Base-by-base conservation (phyloP, 2,888 invertebrate species). In the Gnatocerus cornutus region DNA sequence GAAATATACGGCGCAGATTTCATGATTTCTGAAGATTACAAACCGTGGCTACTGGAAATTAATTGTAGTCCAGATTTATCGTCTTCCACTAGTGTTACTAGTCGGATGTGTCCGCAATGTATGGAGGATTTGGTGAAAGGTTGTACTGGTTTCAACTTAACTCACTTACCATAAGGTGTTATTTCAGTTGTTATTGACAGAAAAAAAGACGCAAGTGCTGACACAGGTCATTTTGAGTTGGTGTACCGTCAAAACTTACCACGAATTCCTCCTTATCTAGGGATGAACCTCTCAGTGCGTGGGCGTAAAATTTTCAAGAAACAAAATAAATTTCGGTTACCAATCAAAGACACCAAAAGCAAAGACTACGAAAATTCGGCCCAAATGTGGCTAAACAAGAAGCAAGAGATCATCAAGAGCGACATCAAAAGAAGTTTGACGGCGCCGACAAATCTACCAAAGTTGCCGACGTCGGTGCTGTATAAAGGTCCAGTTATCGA, bases 1-100 rank as follows among this genome's bases (percentile, higher is more conserved):
- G 97, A 97, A 84, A 85, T 98, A 14, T 98, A 96, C 78, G 98
- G 98, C 10, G 97, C 97, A 0, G 98, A 98, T 85, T 98, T 98
- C 81, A 96, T 98, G 93, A 86, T 98, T 67, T 93, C 94, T 48
- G 93, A 96, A 66, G 93, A 94, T 78, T 93, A 92, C 77, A 90
- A 91, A 29, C 96, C 97, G 0, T 97, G 97, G 96, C 87, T 98
- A 1, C 93, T 98, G 74, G 98, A 98, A 85, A 96, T 98, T 74
- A 98, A 98, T 84, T 95, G 95, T 6, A 95, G 96, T 84, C 97
- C 98, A 0, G 94, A 96, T 85, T 89, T 98, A 87, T 93, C 95
- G 9, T 90, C 93, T n/a, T 94, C 94, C 0, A 97, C 97, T 0
- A 93, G 92, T 71, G 94, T 97, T 0, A 98, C 97, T 0, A 92